phyloP scores from a whole-genome alignment of 1,140 invertebrate species.

The Drosophila nasuta region DNA sequence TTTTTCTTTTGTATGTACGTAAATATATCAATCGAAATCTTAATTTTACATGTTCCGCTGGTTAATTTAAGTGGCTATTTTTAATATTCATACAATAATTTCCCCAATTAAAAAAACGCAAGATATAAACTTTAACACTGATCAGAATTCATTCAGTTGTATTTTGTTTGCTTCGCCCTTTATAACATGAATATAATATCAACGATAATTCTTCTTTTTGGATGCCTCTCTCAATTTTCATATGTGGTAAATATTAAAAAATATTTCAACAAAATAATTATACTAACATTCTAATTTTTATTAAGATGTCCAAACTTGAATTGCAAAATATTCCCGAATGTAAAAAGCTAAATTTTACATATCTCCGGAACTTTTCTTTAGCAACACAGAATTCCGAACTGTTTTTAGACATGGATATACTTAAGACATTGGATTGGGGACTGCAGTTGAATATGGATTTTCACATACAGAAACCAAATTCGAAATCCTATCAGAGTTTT shows the following conservation, averaged over 20 bases:
- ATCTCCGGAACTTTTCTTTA: not conserved
- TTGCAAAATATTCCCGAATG: not conserved
- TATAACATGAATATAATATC: not conserved
- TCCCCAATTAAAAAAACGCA: not conserved
- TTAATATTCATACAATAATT: not conserved
- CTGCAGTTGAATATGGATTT: not conserved
- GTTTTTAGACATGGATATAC: not conserved
- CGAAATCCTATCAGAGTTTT: not conserved
- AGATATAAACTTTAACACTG: not conserved
- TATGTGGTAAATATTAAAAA: not conserved
- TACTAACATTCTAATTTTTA: not conserved
- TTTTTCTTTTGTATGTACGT: no score
- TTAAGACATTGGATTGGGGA: not conserved
- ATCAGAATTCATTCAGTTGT: not conserved
- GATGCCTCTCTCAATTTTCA: not conserved
- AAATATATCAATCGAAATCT: no score
- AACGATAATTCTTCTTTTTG: not conserved
- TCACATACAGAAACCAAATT: not conserved
- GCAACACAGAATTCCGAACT: not conserved
- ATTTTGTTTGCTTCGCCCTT: not conserved
- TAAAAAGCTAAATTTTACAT: not conserved
- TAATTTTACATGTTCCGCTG: no score
- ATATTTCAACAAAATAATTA: not conserved
- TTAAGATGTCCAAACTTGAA: not conserved
- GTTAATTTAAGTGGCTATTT: not conserved